These are phyloP conservation scores for Limonius californicus DNA, from an alignment of 1,140 invertebrate genomes.

Conservation along the genomic window DNA sequence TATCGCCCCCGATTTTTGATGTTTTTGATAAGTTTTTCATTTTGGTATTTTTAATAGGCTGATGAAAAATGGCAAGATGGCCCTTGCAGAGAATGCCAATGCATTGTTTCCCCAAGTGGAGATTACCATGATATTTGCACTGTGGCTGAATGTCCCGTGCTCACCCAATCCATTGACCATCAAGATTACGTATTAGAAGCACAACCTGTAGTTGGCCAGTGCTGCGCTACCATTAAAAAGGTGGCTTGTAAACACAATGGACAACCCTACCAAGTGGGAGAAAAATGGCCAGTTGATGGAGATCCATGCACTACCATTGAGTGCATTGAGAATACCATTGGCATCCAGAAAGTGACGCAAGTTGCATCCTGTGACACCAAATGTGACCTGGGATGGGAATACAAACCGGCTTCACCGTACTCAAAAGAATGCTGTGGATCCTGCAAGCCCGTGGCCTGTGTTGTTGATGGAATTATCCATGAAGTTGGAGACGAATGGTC, in stretches of 20 bases:
- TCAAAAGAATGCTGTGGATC: constrained; percentile 60
- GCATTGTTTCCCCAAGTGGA: constrained; percentile 42
- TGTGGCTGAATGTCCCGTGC: constrained; percentile 47
- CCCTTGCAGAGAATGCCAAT: constrained; percentile 61
- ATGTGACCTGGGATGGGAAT: constrained; percentile 48
- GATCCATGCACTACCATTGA: constrained; percentile 53
- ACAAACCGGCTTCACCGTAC: constrained; percentile 40
- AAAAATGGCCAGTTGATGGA: constrained; percentile 53
- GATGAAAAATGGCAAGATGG: constrained; percentile 66
- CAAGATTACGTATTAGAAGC: neutral
- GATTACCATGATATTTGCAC: constrained; percentile 40
- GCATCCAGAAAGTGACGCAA: constrained; percentile 48
- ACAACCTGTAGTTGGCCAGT: neutral
- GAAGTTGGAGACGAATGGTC: constrained; percentile 54
- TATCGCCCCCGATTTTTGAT: too few relatives aligned
- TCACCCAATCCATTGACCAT: constrained; percentile 42
- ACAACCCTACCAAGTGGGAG: constrained; percentile 48
- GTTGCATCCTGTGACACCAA: constrained; percentile 34
- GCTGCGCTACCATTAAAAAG: constrained; percentile 44
- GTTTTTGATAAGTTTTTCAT: too few relatives aligned
- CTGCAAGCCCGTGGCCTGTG: constrained; percentile 59
- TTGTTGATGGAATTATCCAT: constrained; percentile 51
- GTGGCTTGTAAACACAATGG: constrained; percentile 58
- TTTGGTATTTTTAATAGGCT: constrained; percentile 38
- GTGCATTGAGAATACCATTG: constrained; percentile 49